Evolutionary conservation across 92 coral and sea anemone genomes (phyloP), one percentile per base, ranked within the genome.

Genomic region (Plumapathes pennacea): DNA sequence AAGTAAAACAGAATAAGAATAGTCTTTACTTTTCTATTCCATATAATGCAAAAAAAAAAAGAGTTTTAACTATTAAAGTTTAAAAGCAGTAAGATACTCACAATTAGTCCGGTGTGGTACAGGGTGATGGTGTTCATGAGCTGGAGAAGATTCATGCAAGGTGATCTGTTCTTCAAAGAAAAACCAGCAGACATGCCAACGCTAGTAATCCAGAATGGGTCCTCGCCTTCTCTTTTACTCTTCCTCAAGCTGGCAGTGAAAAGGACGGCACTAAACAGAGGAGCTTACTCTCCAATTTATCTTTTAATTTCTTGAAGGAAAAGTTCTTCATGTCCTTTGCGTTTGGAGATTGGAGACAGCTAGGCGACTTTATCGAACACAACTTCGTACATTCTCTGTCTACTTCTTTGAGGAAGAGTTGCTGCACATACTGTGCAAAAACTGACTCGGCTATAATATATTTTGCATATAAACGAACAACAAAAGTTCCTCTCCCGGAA

Each of bases 161-260:
- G 82, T 52, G 61, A 63, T 56, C 75, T 66, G 30, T 75, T 75
- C 34, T 65, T 75, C 49, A 75, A 47, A 31, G 66, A 50, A 14
- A 75, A 67, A 24, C 73, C 32, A 18, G 74, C 67, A 47, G 74
- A 54, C 81, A 74, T 64, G 15, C 71, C 53, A 20, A 53, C 75
- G 3, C 29, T 11, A 23, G 74, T 48, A 18, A 6, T 15, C 76
- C 69, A 64, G 52, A 46, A 45, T 38, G 61, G 38, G 36, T 50
- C 62, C 21, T 37, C 54, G 38, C 20, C 67, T 2, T 57, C 82
- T 41, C 76, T 25, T 51, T 38, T 75, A 48, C 76, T 24, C 50
- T 57, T 46, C 33, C 55, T 27, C 22, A 66, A 50, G 23, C 82
- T 66, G 26, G 82, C 82, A 6, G 82, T 75, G 61, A 67, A 75